Evolutionary conservation across 2,888 invertebrate genomes (phyloP), one percentile per base, ranked within the genome.

Genomic region (Elgonia sp.): DNA sequence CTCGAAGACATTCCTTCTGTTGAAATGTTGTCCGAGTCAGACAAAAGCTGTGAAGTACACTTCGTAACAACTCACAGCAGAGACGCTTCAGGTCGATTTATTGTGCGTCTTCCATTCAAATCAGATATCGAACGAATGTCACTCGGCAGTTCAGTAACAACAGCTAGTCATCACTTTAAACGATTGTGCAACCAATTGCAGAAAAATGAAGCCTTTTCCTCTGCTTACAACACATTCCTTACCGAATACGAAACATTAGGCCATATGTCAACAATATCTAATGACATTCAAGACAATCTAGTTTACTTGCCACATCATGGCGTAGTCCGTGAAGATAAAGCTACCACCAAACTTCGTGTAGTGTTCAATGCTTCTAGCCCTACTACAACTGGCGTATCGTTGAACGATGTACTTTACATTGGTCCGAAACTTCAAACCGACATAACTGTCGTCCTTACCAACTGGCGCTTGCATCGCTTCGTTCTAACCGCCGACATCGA

Each of bases 361-460:
- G 76, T 76, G 0, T 65, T 67, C 14, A 77, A 77, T 50, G 77
- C 62, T 0, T 77, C 77, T 0, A 37, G 77, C 16, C 40, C 55
- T 6, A 67, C 65, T 2, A 16, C 29, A 5, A 40, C n/a, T 16
- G 67, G 65, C 1, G 3, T 40, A 8, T 67, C 65, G 5, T 37
- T 77, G 7, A 65, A 77, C 39, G 40, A 77, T 10, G 16, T 77
- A 16, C 18, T 77, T 2, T 7, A 18, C 0, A 18, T 18, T 18
- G 77, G 77, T 4, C 77, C 77, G 8, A 77, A 65, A n/a, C 39
- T 65, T 6, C 77, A 77, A 40, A 67, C 21, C 9, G 77, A 77
- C 20, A 67, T 77, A 5, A 14, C 62, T 8, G 37, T 39, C 9
- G 18, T 75, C 1, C 16, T 75, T 1, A 4, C 62, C 2, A 60